Base-by-base conservation (phyloP, 2,797 vertebrate genomes). In the Arrhamphus sclerolepis region DNA sequence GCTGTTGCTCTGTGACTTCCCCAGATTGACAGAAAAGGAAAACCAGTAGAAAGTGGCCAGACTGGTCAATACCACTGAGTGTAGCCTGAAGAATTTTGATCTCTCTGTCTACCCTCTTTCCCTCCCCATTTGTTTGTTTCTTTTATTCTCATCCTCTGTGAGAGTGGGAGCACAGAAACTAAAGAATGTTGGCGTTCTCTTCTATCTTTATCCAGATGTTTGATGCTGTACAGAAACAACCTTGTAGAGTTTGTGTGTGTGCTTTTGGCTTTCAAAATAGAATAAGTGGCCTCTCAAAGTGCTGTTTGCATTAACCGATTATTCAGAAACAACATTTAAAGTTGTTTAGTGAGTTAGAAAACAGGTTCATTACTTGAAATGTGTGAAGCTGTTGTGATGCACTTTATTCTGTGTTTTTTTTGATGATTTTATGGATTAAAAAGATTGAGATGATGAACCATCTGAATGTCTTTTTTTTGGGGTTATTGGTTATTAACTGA, bases 321-420 rank as follows among this genome's bases (percentile, higher is more conserved):
- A 42, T 18, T 17, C 17, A 42, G 17, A 18, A 31, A 31, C 9
- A 42, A 42, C 40, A n/a, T 42, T 42, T 42, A 7, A 42, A 42
- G 40, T 5, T n/a, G 40, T 42, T 46, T 22, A 46, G 20, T 46
- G 10, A 46, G 19, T 46, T 46, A 11, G 22, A 46, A 21, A 46
- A 22, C 10, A 46, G 19, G 43, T 22, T 22, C 13, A 47, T 47
- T 47, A 22, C 13, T 47, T 47, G 46, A 47, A 47, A 47, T 47
- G 46, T 17, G 13, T 47, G 46, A 47, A 24, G 14, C 19, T 46
- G 43, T 46, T 46, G 19, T 42, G 40, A 20, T 46, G 44, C 11
- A 28, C 16, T 49, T 28, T 17, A 28, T 49, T 28, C 17, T n/a
- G 14, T 26, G 28, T 28, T 28, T 28, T 31, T 31, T 7, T 31